These are phyloP conservation scores for Aleadryas rufinucha DNA, from an alignment of 2,113 vertebrate species.

Conservation along the genomic window DNA sequence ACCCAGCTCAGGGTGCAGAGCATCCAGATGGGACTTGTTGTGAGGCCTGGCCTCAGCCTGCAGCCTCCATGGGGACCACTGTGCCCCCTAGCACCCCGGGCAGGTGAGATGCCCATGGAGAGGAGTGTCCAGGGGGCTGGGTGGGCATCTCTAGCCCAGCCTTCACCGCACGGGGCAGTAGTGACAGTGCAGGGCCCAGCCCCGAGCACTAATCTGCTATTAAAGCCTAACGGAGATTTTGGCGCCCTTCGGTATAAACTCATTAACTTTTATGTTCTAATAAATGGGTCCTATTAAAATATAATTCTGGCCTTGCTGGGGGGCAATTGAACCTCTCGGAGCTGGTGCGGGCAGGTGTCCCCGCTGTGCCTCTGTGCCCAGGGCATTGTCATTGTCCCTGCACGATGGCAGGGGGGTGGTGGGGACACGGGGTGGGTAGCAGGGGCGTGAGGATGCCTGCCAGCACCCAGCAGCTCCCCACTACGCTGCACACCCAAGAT, in stretches of 20 bases:
- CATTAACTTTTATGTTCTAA: conserved; percentile 85
- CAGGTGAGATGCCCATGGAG: not conserved
- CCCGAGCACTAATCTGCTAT: conserved; percentile 75
- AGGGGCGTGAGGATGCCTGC: not conserved
- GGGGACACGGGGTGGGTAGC: not conserved
- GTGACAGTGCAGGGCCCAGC: not conserved
- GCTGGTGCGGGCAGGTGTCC: not conserved
- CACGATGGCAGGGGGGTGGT: fast-evolving
- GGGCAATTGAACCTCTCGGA: conserved; percentile 55
- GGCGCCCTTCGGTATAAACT: conserved; percentile 81
- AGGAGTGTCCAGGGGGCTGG: no score
- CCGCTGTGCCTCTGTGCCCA: fast-evolving
- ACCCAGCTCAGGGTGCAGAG: not conserved
- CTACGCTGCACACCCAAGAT: not conserved
- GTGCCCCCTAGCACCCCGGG: fast-evolving
- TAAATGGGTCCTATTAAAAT: conserved; percentile 82
- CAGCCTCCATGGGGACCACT: fast-evolving
- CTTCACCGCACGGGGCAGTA: fast-evolving
- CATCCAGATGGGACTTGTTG: not conserved
- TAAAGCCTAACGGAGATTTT: conserved; percentile 78
- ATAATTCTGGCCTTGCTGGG: conserved; percentile 72
- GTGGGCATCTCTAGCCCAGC: not conserved
- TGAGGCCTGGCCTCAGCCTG: not conserved
- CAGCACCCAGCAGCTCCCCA: not conserved
- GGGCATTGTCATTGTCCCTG: fast-evolving